A percentile compares a stretch with the other conserved stretches of the same genome.
Conservation (phyloP, 2,888 invertebrate species). For the Serripes groenlandicus region DNA sequence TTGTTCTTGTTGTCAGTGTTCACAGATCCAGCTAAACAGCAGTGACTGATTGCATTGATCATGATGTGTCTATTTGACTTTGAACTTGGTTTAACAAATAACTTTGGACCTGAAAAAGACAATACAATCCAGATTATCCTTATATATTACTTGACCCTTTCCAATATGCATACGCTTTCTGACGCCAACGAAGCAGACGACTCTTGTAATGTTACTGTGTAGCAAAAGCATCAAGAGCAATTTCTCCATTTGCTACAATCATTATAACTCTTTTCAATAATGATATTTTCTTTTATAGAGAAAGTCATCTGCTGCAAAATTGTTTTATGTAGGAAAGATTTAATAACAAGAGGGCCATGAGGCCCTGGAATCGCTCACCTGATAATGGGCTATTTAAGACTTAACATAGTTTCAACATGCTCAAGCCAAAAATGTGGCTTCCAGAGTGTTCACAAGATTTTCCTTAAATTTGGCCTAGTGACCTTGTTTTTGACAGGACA, state of each 20-base stretch:
- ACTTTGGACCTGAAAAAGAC: slow-evolving; percentile 93
- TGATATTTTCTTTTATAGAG: too few relatives aligned
- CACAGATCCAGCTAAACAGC: slow-evolving; percentile 99
- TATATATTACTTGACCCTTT: background rate
- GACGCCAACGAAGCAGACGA: background rate
- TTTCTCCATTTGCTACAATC: background rate
- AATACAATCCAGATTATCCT: too few relatives aligned
- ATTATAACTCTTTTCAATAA: background rate
- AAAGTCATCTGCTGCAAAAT: too few relatives aligned
- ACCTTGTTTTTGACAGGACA: too few relatives aligned
- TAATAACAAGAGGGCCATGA: too few relatives aligned
- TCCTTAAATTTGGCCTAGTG: too few relatives aligned
- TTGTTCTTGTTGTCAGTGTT: slow-evolving; percentile 97
- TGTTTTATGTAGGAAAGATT: too few relatives aligned
- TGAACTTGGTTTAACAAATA: slow-evolving; percentile 98
- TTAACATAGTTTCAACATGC: too few relatives aligned
- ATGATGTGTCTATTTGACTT: slow-evolving; percentile 99
- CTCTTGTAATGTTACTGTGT: background rate
- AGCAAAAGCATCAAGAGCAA: background rate
- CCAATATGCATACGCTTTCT: background rate
- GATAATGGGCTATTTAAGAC: too few relatives aligned
- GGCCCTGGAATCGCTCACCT: too few relatives aligned
- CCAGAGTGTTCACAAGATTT: too few relatives aligned
- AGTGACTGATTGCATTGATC: slow-evolving; percentile 98
- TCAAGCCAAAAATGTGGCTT: too few relatives aligned